phyloP scores from a whole-genome alignment of 2,888 invertebrate species.

The Didymodactylos carnosus region DNA sequence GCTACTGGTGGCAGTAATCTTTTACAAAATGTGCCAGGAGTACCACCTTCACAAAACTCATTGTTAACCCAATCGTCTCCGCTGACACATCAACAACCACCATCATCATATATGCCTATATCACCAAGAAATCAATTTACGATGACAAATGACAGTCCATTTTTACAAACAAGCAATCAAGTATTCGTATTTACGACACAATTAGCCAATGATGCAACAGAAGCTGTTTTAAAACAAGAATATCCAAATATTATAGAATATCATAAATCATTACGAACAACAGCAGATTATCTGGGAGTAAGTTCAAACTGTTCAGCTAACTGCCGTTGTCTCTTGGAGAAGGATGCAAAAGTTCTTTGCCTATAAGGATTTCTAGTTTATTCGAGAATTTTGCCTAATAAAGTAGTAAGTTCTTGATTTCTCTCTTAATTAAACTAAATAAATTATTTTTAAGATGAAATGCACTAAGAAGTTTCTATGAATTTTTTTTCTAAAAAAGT shows the following conservation, averaged over 20 bases:
- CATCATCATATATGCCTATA: neutral
- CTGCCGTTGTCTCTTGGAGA: too few species aligned
- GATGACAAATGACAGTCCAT: conserved; percentile 28
- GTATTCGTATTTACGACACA: conserved; percentile 88
- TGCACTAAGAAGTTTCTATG: too few species aligned
- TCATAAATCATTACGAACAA: conserved; percentile 38
- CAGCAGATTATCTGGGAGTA: neutral
- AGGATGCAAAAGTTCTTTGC: too few species aligned
- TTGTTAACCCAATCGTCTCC: neutral
- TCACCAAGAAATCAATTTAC: neutral
- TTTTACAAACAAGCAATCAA: conserved; percentile 50
- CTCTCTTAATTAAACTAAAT: too few species aligned
- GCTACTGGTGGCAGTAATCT: neutral
- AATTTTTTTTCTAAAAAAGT: too few species aligned
- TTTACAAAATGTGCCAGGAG: neutral
- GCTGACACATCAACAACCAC: neutral
- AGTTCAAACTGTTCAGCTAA: too few species aligned
- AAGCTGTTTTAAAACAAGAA: conserved; percentile 69
- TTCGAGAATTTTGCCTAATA: too few species aligned
- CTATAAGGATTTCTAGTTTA: too few species aligned
- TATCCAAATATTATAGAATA: conserved; percentile 76
- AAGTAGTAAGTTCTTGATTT: too few species aligned
- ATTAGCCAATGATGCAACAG: conserved; percentile 80
- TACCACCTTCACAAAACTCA: neutral
- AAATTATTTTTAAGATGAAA: too few species aligned